These are phyloP conservation scores for Euzetes globulus DNA, from an alignment of 2,888 invertebrate species.

Conservation along the genomic window DNA sequence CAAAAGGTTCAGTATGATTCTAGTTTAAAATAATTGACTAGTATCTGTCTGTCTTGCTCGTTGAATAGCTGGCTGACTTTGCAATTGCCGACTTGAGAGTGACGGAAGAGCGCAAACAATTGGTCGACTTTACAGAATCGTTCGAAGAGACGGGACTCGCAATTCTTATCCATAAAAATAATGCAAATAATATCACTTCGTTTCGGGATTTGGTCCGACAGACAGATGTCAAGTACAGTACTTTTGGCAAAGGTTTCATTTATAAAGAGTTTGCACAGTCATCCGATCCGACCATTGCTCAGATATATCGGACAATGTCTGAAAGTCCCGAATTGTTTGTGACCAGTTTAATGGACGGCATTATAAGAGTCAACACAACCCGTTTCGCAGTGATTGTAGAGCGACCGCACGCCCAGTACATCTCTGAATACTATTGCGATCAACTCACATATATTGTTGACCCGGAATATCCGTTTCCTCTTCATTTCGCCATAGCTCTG, in stretches of 20 bases:
- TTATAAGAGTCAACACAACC: too few relatives aligned
- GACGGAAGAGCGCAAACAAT: too few relatives aligned
- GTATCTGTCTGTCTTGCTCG: too few relatives aligned
- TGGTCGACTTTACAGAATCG: neutral
- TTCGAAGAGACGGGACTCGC: neutral
- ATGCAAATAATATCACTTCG: neutral
- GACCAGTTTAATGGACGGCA: too few relatives aligned
- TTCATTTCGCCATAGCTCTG: slow-evolving; percentile 25
- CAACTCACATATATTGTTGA: slow-evolving; percentile 7
- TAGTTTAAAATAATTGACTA: too few relatives aligned
- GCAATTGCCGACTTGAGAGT: too few relatives aligned
- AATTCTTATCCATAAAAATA: neutral
- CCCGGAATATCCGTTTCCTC: neutral
- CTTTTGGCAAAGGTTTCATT: neutral
- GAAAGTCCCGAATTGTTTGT: too few relatives aligned
- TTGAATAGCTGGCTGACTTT: too few relatives aligned
- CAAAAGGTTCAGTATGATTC: neutral
- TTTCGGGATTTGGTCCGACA: neutral
- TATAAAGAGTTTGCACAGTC: too few relatives aligned
- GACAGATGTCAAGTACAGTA: slow-evolving; percentile 5
- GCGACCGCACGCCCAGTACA: slow-evolving; percentile 7
- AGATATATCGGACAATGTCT: too few relatives aligned
- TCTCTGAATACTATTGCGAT: slow-evolving; percentile 20
- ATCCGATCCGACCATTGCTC: too few relatives aligned
- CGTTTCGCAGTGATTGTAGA: too few relatives aligned